Evolutionary conservation across 2,113 vertebrate genomes (phyloP).

Genomic region (Oostethus manadensis): DNA sequence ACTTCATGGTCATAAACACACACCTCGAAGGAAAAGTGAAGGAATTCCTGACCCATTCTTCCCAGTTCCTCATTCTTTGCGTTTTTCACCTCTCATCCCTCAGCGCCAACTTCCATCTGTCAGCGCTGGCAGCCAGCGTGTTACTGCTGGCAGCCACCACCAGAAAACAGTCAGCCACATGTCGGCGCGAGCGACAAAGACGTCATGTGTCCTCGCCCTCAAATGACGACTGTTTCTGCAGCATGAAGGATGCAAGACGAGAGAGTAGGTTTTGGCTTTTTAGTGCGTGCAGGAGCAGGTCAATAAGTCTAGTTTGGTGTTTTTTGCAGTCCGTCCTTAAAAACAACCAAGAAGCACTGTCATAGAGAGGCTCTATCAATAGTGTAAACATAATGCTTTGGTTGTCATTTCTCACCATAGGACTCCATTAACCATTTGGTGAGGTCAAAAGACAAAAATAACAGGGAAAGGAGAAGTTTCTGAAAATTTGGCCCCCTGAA

Average conservation of each 20-base stretch:
- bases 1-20: conserved; percentile 48
- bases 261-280: no score
- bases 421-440: no score
- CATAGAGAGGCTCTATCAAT: no score
- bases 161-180: conserved; percentile 46
- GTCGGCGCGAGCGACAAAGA: conserved; percentile 32
- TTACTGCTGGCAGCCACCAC: conserved; percentile 38
- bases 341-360: no score
- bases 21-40: conserved; percentile 24
- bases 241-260: not conserved
- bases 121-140: conserved; percentile 35
- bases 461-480: no score
- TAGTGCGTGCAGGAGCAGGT: no score
- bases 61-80: conserved; percentile 19
- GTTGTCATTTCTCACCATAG: no score
- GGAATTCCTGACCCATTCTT: not conserved
- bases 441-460: no score
- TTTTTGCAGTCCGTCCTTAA: no score
- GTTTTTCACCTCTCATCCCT: conserved; percentile 15
- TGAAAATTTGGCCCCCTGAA: no score
- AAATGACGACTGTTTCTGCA: not conserved
- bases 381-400: no score
- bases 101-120: conserved; percentile 33
- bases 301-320: no score
- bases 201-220: conserved; percentile 19